A percentile compares a stretch with the other conserved stretches of the same genome.
These are phyloP conservation scores for Drosophila santomea DNA, from an alignment of 1,140 invertebrate genomes.

Conservation along the genomic window DNA sequence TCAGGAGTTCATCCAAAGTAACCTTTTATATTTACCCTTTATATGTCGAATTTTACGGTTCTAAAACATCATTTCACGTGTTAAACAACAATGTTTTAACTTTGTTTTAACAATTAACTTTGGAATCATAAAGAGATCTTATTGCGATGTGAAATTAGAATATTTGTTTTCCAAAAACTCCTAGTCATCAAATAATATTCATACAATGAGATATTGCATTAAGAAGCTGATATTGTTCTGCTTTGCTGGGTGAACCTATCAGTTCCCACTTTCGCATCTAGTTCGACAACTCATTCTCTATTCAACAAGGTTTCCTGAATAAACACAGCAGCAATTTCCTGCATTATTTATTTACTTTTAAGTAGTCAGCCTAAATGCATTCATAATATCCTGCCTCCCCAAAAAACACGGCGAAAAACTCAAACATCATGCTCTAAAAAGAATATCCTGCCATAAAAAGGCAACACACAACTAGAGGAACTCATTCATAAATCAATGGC, in stretches of 20 bases:
- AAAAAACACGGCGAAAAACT: slow-evolving; percentile 10
- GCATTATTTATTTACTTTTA: slow-evolving; percentile 76
- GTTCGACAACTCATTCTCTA: slow-evolving; percentile 49
- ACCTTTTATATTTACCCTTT: not conserved
- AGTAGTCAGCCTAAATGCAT: slow-evolving; percentile 53
- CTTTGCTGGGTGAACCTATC: not conserved
- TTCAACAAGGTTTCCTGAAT: slow-evolving; percentile 35
- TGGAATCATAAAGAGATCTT: no score
- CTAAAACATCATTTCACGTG: no score
- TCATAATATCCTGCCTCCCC: slow-evolving; percentile 42
- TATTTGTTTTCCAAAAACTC: not conserved
- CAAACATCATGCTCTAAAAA: slow-evolving; percentile 58
- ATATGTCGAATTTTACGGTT: no score
- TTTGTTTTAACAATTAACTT: no score
- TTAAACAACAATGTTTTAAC: no score
- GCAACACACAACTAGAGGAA: slow-evolving; percentile 37
- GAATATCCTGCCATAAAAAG: slow-evolving; percentile 59
- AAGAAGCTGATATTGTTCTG: not conserved
- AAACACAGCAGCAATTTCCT: slow-evolving; percentile 64
- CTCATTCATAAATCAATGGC: slow-evolving; percentile 78
- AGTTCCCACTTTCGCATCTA: slow-evolving; percentile 5
- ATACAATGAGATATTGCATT: not conserved
- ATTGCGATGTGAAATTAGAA: not conserved
- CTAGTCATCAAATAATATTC: not conserved
- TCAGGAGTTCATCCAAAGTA: not conserved